These are phyloP conservation scores for Laticauda laticaudata DNA, from an alignment of 2,113 vertebrate genomes.

Conservation along the genomic window DNA sequence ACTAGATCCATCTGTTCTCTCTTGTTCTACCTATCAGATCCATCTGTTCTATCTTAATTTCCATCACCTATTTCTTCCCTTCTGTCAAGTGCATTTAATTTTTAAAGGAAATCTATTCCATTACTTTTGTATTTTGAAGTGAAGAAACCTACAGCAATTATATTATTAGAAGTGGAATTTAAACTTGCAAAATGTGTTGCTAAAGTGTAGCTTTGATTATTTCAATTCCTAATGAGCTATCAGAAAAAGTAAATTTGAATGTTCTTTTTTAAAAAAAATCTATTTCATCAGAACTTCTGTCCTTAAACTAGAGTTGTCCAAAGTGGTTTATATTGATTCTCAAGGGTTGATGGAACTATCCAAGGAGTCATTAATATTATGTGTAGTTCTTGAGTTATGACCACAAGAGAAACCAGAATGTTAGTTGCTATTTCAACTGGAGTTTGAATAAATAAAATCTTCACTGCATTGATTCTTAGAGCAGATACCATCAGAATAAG, in stretches of 20 bases:
- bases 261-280: background rate
- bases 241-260: background rate
- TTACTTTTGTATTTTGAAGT: background rate
- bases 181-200: background rate
- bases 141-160: background rate
- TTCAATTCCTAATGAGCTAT: background rate
- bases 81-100: constrained; percentile 4
- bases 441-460: background rate
- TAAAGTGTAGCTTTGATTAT: background rate
- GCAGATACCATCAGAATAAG: background rate
- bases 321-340: background rate
- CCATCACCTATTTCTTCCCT: background rate
- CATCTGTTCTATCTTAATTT: background rate
- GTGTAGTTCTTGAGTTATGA: background rate
- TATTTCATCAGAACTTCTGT: background rate
- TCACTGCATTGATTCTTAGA: background rate
- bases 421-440: background rate
- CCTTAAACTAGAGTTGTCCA: background rate
- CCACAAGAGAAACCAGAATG: background rate
- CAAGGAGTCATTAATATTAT: background rate
- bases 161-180: background rate
- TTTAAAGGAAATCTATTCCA: background rate
- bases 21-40: background rate
- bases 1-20: constrained; percentile 4
- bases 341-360: background rate